phyloP scores from a whole-genome alignment of 2,113 vertebrate genomes.

The Sialia sialis region DNA sequence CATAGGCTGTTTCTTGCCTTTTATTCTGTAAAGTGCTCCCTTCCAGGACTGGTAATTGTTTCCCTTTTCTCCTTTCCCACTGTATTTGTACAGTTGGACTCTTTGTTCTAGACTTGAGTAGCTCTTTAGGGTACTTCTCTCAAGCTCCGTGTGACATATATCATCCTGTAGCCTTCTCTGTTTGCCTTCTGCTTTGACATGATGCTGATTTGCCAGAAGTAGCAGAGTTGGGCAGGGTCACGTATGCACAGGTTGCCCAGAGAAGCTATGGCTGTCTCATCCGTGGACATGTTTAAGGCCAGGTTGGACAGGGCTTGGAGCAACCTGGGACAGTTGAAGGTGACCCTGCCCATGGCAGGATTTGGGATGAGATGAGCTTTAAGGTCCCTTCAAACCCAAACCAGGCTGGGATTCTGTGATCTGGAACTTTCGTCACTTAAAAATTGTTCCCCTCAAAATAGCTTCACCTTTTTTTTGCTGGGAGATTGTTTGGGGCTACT shows the following conservation, averaged over 20 bases:
- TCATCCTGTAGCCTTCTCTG: background rate
- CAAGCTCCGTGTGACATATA: fast-evolving
- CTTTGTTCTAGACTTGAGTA: background rate
- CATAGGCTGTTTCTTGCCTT: background rate
- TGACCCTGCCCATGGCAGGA: background rate
- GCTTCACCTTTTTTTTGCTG: background rate
- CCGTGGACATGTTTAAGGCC: background rate
- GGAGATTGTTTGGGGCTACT: background rate
- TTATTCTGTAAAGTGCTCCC: background rate
- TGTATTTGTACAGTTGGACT: background rate
- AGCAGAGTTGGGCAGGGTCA: background rate
- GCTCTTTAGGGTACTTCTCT: background rate
- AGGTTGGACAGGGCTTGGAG: background rate
- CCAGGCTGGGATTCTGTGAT: background rate
- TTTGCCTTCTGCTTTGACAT: background rate
- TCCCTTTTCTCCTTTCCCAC: background rate
- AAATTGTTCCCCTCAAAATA: background rate
- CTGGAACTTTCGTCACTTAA: background rate
- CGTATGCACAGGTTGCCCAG: background rate
- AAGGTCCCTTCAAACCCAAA: background rate
- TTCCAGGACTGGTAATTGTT: background rate
- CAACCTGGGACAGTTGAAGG: background rate
- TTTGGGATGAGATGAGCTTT: background rate
- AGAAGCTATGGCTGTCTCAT: background rate
- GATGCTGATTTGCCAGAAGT: background rate